phyloP scores from a whole-genome alignment of 2,113 vertebrate genomes.

The Platichthys flesus region DNA sequence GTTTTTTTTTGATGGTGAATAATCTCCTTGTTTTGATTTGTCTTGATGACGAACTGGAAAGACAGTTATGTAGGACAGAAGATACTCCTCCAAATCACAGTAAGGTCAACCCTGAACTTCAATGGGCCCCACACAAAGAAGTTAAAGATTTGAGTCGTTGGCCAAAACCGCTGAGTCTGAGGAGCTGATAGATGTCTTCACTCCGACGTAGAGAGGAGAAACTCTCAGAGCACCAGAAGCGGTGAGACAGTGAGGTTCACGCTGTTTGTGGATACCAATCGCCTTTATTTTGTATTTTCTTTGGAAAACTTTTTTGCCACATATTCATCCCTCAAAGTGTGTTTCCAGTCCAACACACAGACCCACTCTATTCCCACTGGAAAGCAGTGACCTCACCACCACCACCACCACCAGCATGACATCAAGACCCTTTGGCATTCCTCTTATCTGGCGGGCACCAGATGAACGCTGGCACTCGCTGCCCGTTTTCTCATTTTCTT shows the following conservation, averaged over 20 bases:
- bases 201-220: neutral
- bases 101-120: too few relatives aligned
- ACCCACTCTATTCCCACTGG: neutral
- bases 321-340: neutral
- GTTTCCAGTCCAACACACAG: neutral
- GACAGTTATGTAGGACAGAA: too few relatives aligned
- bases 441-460: constrained; percentile 56
- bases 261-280: neutral
- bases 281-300: neutral
- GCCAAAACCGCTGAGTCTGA: neutral
- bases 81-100: too few relatives aligned
- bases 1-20: too few relatives aligned
- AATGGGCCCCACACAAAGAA: too few relatives aligned
- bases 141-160: neutral
- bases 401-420: constrained; percentile 40
- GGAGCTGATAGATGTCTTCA: neutral
- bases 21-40: too few relatives aligned
- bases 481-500: constrained; percentile 20
- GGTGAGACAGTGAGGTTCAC: too few relatives aligned
- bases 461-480: constrained; percentile 34
- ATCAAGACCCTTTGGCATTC: constrained; percentile 38
- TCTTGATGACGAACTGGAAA: too few relatives aligned
- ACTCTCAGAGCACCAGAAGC: neutral
- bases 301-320: neutral
- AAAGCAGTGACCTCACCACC: constrained; percentile 10